A percentile compares a stretch with the other conserved stretches of the same genome.
These are phyloP conservation scores for Numenius arquata DNA, from an alignment of 2,113 vertebrate species.

Conservation along the genomic window DNA sequence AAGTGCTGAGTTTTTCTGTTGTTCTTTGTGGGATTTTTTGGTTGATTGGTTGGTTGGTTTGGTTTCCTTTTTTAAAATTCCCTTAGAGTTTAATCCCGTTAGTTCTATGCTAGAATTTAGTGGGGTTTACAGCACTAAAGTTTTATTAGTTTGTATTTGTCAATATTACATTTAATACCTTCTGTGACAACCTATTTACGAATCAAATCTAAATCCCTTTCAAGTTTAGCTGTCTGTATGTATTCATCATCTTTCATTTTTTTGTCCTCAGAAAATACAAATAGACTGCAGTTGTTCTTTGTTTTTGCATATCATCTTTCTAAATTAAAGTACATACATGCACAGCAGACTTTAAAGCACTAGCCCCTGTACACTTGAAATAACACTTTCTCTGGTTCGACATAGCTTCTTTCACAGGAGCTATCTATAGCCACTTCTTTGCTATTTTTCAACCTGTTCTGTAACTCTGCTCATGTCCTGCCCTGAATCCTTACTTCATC, in stretches of 20 bases:
- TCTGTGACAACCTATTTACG: background rate
- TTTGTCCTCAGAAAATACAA: background rate
- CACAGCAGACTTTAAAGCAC: background rate
- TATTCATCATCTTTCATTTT: background rate
- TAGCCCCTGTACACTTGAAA: background rate
- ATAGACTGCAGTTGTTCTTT: background rate
- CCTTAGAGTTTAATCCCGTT: background rate
- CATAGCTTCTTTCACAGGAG: background rate
- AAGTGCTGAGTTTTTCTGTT: background rate
- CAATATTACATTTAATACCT: background rate
- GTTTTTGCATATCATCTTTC: background rate
- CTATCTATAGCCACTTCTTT: background rate
- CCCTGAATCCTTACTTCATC: background rate
- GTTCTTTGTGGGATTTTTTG: background rate
- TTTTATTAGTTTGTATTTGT: conserved; percentile 16
- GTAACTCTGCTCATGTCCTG: background rate
- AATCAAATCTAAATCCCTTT: background rate
- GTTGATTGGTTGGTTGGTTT: background rate
- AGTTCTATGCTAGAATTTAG: background rate
- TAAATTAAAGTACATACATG: background rate
- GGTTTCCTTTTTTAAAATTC: background rate
- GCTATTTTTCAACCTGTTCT: conserved; percentile 25
- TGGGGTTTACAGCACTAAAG: background rate
- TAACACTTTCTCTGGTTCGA: background rate
- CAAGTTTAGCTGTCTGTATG: background rate